phyloP scores from a whole-genome alignment of 2,113 vertebrate species.

The Melanocharis versteri region DNA sequence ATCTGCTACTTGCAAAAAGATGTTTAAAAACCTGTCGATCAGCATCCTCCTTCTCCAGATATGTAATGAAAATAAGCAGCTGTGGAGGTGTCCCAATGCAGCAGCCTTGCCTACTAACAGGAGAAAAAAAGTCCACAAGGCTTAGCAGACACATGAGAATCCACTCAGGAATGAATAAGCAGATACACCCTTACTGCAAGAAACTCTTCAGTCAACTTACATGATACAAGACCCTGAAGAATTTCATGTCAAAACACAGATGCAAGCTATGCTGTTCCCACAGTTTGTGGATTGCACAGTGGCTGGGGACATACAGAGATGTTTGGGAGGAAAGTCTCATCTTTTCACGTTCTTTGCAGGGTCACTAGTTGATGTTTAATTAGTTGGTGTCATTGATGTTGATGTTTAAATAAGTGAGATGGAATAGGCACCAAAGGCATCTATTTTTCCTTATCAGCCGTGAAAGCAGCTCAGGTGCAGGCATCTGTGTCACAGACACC shows the following conservation, averaged over 20 bases:
- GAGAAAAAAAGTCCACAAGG: not conserved
- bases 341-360: not conserved
- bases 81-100: not conserved
- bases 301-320: not conserved
- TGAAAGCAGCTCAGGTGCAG: not conserved
- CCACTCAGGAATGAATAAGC: not conserved
- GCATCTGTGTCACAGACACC: not conserved
- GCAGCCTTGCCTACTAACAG: not conserved
- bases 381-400: not conserved
- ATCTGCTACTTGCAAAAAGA: not conserved
- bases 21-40: not conserved
- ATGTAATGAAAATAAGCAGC: not conserved
- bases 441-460: not conserved
- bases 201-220: not conserved
- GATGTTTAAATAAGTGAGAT: slow-evolving; percentile 1
- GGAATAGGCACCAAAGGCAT: not conserved
- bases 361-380: slow-evolving; percentile 13
- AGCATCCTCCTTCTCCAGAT: not conserved
- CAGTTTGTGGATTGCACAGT: not conserved
- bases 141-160: not conserved
- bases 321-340: not conserved
- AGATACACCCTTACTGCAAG: not conserved
- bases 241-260: not conserved
- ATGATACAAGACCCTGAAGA: not conserved
- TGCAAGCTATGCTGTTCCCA: not conserved